Evolutionary conservation across 2,113 vertebrate genomes (phyloP), one percentile per base, ranked within the genome.

Genomic region (Caranx ignobilis): DNA sequence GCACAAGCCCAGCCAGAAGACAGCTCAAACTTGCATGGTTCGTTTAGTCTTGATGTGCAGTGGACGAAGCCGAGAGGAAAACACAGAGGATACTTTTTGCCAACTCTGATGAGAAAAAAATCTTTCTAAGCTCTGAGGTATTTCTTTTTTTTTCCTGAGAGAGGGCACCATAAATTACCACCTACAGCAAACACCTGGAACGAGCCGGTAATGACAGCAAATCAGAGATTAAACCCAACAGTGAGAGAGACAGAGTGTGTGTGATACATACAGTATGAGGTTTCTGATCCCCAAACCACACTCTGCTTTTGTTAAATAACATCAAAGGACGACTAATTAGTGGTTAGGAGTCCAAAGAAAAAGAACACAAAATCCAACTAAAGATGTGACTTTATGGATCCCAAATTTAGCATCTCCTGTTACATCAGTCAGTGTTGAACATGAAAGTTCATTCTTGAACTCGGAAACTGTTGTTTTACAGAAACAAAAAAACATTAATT

Each of bases 111-210:
- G n/a, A 55, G 41, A 57, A 34, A 45, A 47, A 67, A 52, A 71
- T 15, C 45, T 68, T 61, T 48, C 59, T 77, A 57, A 77, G 71
- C 78, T 45, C 69, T 77, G 0, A 78, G 78, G 86, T 83, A 77
- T 78, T 68, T 79, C 48, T 68, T 52, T 85, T 86, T 26, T 37
- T 37, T 37, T 8, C 8, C 8, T 6, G 80, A 71, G 32, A 75
- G 35, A 81, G 18, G 81, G 61, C 56, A 26, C 26, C 61, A 34
- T 78, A 82, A 91, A 89, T 85, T 69, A 85, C 73, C 72, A 73
- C 55, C 75, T 82, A 68, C 63, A 80, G 78, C 79, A 62, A 83
- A 88, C 88, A 89, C 87, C 82, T 88, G 86, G 83, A 87, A 68
- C 45, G 26, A 62, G 71, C 57, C 41, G 73, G 80, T 79, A 81